Conservation (phyloP, 2,797 vertebrate species). For the Mionectes olivaceus region DNA sequence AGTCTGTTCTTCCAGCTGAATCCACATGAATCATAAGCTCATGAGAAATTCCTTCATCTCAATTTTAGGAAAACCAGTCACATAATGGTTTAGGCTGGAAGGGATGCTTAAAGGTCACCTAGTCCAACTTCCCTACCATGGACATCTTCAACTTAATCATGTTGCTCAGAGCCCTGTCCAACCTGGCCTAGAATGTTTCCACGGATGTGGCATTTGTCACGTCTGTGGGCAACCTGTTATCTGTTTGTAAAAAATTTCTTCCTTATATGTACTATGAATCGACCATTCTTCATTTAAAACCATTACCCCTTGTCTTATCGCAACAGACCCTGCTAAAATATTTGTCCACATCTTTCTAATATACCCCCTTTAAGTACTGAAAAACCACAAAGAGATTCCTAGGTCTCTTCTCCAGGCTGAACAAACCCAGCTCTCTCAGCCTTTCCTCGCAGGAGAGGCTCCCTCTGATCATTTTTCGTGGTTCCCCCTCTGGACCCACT, state of each 20-base stretch:
- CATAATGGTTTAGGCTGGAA: background rate
- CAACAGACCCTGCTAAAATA: background rate
- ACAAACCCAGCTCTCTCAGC: background rate
- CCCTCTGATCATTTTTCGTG: background rate
- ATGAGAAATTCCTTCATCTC: background rate
- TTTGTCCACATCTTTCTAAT: background rate
- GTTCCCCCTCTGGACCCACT: background rate
- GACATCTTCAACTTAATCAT: background rate
- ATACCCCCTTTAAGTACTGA: background rate
- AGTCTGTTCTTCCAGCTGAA: background rate
- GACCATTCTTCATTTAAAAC: background rate
- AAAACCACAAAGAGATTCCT: background rate
- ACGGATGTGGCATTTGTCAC: background rate
- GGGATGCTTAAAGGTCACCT: background rate
- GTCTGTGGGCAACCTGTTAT: background rate
- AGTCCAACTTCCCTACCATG: background rate
- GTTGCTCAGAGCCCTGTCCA: background rate
- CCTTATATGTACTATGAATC: background rate
- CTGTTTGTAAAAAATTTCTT: background rate
- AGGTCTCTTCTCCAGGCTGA: background rate
- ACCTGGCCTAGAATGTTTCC: background rate
- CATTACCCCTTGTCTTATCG: accelerated
- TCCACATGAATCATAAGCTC: background rate
- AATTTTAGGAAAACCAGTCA: background rate
- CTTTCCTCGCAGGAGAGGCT: accelerated